Percentiles rank a stretch among this genome's conserved stretches.
Evolutionary conservation across 2,797 vertebrate species (phyloP).

Genomic region (Typhlichthys subterraneus): DNA sequence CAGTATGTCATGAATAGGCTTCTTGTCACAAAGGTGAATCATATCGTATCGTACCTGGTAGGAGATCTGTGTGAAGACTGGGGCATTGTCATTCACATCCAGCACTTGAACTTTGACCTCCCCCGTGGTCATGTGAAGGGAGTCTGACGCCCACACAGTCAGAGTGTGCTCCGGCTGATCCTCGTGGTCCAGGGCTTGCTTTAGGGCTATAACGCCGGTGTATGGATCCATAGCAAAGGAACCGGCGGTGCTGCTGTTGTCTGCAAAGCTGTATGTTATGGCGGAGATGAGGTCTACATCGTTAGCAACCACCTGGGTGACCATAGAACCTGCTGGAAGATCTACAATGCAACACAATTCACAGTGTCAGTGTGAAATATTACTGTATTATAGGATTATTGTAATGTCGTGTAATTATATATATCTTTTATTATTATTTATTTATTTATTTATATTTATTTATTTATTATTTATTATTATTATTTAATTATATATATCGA

Average conservation of each 20-base stretch:
- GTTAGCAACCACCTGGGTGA: constrained; percentile 81
- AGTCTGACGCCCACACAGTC: constrained; percentile 83
- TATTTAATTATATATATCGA: too few relatives aligned
- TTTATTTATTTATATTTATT: too few relatives aligned
- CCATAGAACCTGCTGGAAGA: constrained; percentile 81
- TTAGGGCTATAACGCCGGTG: constrained; percentile 81
- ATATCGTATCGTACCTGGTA: constrained; percentile 85
- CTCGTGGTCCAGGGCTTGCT: constrained; percentile 85
- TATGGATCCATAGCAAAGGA: constrained; percentile 84
- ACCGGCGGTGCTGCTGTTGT: constrained; percentile 64
- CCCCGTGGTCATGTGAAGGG: constrained; percentile 80
- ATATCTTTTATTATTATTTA: too few relatives aligned
- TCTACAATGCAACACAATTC: constrained; percentile 68
- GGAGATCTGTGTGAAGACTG: constrained; percentile 82
- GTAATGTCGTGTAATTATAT: too few relatives aligned
- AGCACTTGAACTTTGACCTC: constrained; percentile 78
- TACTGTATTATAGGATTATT: too few relatives aligned
- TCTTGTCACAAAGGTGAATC: neutral
- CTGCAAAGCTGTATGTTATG: constrained; percentile 83
- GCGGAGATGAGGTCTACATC: constrained; percentile 85
- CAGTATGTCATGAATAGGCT: too few relatives aligned
- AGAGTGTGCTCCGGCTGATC: constrained; percentile 74
- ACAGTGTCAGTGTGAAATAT: neutral
- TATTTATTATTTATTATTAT: too few relatives aligned
- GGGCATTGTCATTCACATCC: constrained; percentile 91